Conservation (phyloP, 2,888 invertebrate genomes). For the Neocrepidodera transversa region DNA sequence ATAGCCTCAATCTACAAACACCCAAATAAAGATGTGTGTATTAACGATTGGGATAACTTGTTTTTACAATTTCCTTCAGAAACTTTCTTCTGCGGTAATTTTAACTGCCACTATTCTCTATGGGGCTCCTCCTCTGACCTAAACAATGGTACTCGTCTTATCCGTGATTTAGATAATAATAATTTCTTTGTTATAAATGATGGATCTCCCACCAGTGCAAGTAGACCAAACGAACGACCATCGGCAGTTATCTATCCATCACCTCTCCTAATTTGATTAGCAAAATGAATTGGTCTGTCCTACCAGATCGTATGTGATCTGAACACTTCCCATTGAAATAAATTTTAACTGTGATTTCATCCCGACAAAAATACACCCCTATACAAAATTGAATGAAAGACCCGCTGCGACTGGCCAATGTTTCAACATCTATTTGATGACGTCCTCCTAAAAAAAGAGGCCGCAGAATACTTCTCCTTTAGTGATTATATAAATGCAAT, state of each 20-base stretch:
- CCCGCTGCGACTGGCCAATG: too few species aligned
- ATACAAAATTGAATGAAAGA: too few species aligned
- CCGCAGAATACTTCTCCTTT: not conserved
- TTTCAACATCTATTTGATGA: too few species aligned
- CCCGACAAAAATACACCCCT: too few species aligned
- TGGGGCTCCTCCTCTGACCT: not conserved
- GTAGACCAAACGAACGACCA: too few species aligned
- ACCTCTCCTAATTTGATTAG: too few species aligned
- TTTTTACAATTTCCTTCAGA: not conserved
- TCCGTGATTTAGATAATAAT: not conserved
- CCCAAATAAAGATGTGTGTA: not conserved
- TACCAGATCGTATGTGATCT: not conserved
- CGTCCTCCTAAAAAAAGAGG: not conserved
- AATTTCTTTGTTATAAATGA: not conserved
- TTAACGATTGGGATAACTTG: not conserved
- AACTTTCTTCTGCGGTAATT: not conserved
- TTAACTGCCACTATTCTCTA: not conserved
- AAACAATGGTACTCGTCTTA: not conserved
- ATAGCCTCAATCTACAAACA: not conserved
- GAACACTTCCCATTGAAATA: not conserved
- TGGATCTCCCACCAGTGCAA: not conserved
- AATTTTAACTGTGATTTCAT: not conserved
- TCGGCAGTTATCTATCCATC: too few species aligned
- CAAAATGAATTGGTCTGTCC: too few species aligned
- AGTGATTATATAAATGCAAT: not conserved